A percentile compares a stretch with the other conserved stretches of the same genome.
Evolutionary conservation across 1,140 invertebrate genomes (phyloP).

Genomic region (Brachionus plicatilis): DNA sequence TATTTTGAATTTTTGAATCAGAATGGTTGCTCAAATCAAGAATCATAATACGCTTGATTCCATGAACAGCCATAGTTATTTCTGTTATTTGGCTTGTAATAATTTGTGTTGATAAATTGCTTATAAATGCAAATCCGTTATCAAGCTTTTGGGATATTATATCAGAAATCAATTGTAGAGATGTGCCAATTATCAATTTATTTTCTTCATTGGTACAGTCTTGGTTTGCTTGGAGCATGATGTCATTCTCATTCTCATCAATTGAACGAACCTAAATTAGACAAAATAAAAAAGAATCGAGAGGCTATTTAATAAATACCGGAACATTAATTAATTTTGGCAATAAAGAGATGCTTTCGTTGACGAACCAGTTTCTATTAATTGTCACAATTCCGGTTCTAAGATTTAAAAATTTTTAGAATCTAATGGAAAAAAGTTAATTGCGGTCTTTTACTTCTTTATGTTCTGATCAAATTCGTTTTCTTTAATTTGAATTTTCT

Average conservation of each 20-base stretch:
- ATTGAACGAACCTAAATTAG: neutral
- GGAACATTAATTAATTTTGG: neutral
- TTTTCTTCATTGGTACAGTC: neutral
- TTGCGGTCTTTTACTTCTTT: neutral
- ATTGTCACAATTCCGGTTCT: neutral
- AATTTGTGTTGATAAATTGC: neutral
- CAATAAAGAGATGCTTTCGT: neutral
- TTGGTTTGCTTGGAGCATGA: neutral
- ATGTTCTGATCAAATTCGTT: neutral
- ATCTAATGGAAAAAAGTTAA: neutral
- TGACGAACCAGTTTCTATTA: neutral
- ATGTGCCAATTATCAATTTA: neutral
- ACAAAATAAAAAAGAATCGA: neutral
- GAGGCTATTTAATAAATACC: neutral
- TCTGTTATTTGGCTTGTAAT: neutral
- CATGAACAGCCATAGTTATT: neutral
- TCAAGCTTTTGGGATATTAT: neutral
- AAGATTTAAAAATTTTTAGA: neutral
- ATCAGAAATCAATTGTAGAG: neutral
- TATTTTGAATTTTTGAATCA: neutral
- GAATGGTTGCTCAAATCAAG: neutral
- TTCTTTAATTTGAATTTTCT: neutral
- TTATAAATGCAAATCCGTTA: neutral
- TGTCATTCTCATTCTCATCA: neutral
- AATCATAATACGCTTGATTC: constrained; percentile 23